phyloP scores from a whole-genome alignment of 2,888 invertebrate species.

The Blomia tropicalis region DNA sequence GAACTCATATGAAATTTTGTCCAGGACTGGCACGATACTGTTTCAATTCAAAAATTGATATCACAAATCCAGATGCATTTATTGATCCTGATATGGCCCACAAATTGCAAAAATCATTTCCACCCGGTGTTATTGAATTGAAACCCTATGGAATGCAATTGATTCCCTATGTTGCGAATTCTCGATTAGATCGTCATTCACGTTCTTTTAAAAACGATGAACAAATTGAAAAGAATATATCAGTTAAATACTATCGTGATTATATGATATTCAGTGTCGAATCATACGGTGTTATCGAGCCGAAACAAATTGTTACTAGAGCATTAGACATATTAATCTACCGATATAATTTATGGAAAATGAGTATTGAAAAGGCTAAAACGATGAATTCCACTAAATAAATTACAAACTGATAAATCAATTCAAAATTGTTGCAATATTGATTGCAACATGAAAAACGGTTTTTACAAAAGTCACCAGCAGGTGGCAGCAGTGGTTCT shows the following conservation, averaged over 20 bases:
- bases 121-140: conserved; percentile 5
- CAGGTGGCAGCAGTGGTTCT: too few species aligned
- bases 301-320: background rate
- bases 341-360: background rate
- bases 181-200: background rate
- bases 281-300: conserved; percentile 2
- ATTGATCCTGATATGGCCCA: background rate
- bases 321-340: background rate
- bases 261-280: conserved; percentile 6
- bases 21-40: conserved; percentile 8
- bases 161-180: conserved; percentile 9
- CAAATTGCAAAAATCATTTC: background rate
- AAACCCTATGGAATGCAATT: background rate
- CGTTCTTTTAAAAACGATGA: background rate
- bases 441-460: too few species aligned
- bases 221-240: background rate
- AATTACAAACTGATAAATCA: too few species aligned
- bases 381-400: too few species aligned
- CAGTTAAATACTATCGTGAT: conserved; percentile 15
- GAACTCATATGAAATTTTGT: conserved; percentile 13
- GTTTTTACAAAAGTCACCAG: too few species aligned
- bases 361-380: background rate
- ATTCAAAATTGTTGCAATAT: too few species aligned
- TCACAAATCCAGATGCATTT: background rate
- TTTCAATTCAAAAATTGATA: background rate